A percentile compares a stretch with the other conserved stretches of the same genome.
These are phyloP conservation scores for Tetheella fluctuosa DNA, from an alignment of 2,888 invertebrate species.

Conservation along the genomic window DNA sequence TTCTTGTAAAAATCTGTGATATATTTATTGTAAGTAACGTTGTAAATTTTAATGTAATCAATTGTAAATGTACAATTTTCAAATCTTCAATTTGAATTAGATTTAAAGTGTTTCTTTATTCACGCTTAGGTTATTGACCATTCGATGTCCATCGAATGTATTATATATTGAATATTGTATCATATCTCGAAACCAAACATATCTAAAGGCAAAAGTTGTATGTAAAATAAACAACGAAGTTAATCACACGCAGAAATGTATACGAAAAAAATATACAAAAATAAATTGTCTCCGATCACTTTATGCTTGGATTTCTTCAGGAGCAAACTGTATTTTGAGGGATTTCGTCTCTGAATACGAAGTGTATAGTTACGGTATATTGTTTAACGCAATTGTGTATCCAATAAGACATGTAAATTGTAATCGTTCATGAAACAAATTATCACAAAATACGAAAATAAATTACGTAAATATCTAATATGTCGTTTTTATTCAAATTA, in stretches of 20 bases:
- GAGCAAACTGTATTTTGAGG: not conserved
- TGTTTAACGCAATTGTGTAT: constrained; percentile 72
- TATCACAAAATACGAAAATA: constrained; percentile 75
- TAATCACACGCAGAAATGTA: constrained; percentile 65
- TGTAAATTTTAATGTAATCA: constrained; percentile 70
- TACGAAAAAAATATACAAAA: constrained; percentile 68
- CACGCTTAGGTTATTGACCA: constrained; percentile 35
- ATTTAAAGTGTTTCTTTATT: constrained; percentile 29
- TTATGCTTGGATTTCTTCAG: not conserved
- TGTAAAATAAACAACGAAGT: constrained; percentile 66
- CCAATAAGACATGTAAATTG: constrained; percentile 76
- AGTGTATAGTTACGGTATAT: constrained; percentile 67
- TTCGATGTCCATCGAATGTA: constrained; percentile 51
- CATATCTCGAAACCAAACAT: constrained; percentile 80
- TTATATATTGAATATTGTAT: constrained; percentile 56
- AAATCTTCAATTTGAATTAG: constrained; percentile 49
- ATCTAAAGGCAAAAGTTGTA: constrained; percentile 61
- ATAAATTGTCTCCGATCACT: constrained; percentile 54
- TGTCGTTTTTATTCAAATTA: constrained; percentile 41
- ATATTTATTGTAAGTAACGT: constrained; percentile 81
- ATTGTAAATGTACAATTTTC: constrained; percentile 50
- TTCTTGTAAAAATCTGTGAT: constrained; percentile 83
- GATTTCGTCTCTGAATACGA: constrained; percentile 51
- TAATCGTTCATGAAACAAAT: constrained; percentile 75
- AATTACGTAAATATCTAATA: constrained; percentile 58